phyloP scores from a whole-genome alignment of 2,888 invertebrate species.

The Leucozona laternaria region DNA sequence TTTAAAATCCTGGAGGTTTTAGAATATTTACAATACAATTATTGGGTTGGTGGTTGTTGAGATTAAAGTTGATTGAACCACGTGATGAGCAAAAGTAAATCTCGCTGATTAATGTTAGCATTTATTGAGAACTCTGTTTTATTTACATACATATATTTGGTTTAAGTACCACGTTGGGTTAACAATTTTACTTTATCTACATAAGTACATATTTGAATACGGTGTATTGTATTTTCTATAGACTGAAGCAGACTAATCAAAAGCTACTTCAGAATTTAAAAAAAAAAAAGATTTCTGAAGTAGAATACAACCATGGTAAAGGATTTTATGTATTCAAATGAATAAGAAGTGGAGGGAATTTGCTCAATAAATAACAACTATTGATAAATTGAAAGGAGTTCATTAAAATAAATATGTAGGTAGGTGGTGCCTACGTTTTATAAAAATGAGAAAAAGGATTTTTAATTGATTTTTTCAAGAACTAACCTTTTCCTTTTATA shows the following conservation, averaged over 20 bases:
- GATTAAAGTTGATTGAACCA: not conserved
- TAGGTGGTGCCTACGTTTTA: not conserved
- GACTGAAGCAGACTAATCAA: not conserved
- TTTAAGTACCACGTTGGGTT: not conserved
- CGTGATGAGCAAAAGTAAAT: not conserved
- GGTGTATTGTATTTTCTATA: not conserved
- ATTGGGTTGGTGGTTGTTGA: not conserved
- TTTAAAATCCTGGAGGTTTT: not conserved
- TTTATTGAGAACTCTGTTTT: not conserved
- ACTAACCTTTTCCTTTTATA: not conserved
- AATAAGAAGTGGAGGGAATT: not conserved
- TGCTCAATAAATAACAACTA: not conserved
- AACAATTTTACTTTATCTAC: not conserved
- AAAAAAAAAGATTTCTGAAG: not conserved
- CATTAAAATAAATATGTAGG: not conserved
- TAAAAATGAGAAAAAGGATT: not conserved
- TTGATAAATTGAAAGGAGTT: not conserved
- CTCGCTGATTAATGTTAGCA: not conserved
- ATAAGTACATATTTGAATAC: too few species aligned
- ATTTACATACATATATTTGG: not conserved
- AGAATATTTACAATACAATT: not conserved
- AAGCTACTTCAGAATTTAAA: not conserved
- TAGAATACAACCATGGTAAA: not conserved
- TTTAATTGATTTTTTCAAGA: not conserved
- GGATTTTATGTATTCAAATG: not conserved